phyloP scores from a whole-genome alignment of 2,797 vertebrate species.

The Coreius guichenoti region DNA sequence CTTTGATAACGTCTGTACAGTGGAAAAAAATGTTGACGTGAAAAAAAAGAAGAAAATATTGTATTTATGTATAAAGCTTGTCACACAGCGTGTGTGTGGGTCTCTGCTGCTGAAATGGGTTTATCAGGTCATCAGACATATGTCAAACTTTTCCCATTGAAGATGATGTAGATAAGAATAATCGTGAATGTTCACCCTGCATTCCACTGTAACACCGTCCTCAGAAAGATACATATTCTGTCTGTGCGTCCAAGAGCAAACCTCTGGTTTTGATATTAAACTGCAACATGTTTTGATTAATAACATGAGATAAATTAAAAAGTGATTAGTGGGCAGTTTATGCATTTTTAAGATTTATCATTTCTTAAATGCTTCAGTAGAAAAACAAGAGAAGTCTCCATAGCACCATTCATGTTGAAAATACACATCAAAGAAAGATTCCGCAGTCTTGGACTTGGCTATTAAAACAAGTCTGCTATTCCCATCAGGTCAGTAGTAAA shows the following conservation, averaged over 20 bases:
- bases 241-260: neutral
- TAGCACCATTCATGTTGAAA: neutral
- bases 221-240: slow-evolving; percentile 41
- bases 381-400: slow-evolving; percentile 26
- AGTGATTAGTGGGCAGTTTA: slow-evolving; percentile 28
- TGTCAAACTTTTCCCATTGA: slow-evolving; percentile 54
- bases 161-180: slow-evolving; percentile 66
- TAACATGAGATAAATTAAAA: slow-evolving; percentile 20
- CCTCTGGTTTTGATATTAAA: slow-evolving; percentile 42
- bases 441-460: neutral
- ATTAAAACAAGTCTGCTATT: slow-evolving; percentile 52
- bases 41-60: too few species aligned
- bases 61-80: neutral
- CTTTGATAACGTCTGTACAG: too few species aligned
- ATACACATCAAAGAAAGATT: slow-evolving; percentile 33
- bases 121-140: slow-evolving; percentile 62
- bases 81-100: neutral
- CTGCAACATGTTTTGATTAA: slow-evolving; percentile 9
- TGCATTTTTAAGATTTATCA: neutral
- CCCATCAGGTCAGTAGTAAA: slow-evolving; percentile 58
- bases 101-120: slow-evolving; percentile 48
- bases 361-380: neutral
- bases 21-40: too few species aligned
- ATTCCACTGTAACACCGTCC: slow-evolving; percentile 65
- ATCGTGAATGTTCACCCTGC: slow-evolving; percentile 48